A percentile compares a stretch with the other conserved stretches of the same genome.
phyloP scores from a whole-genome alignment of 1,140 invertebrate genomes.

The Zaprionus vittiger region DNA sequence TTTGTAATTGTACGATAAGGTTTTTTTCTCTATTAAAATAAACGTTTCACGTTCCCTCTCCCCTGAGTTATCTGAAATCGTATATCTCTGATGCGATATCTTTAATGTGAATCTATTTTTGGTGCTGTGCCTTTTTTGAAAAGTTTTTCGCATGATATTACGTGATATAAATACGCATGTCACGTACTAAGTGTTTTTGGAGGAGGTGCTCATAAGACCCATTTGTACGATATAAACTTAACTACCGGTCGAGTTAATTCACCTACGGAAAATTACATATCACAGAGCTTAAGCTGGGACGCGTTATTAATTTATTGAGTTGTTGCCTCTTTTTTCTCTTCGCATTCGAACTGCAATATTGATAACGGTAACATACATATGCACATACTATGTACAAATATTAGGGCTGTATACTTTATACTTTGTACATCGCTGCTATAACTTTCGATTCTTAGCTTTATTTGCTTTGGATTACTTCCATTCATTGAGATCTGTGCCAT shows the following conservation, averaged over 20 bases:
- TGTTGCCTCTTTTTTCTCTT: constrained; percentile 5
- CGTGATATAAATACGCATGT: constrained; percentile 14
- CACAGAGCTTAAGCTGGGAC: not conserved
- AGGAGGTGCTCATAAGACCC: constrained; percentile 6
- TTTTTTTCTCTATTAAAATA: constrained; percentile 22
- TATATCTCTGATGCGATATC: constrained; percentile 28
- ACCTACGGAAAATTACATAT: constrained; percentile 21
- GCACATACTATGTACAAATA: not conserved
- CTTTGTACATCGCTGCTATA: not conserved
- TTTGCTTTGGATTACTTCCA: constrained; percentile 33
- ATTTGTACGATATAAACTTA: constrained; percentile 2
- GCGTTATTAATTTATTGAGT: constrained; percentile 22
- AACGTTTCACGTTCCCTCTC: constrained; percentile 15
- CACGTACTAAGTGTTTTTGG: constrained; percentile 25
- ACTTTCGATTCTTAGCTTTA: constrained; percentile 32
- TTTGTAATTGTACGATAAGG: constrained; percentile 9
- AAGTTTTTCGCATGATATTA: not conserved
- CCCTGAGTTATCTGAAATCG: constrained; percentile 17
- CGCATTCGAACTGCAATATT: constrained; percentile 8
- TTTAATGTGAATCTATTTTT: constrained; percentile 43
- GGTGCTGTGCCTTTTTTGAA: constrained; percentile 10
- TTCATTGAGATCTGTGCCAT: constrained; percentile 38
- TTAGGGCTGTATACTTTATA: constrained; percentile 26
- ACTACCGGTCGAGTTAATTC: constrained; percentile 26
- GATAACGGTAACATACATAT: constrained; percentile 17